A percentile compares a stretch with the other conserved stretches of the same genome.
Conservation (phyloP, 2,888 invertebrate species). For the Disparrhopalites patrizii region DNA sequence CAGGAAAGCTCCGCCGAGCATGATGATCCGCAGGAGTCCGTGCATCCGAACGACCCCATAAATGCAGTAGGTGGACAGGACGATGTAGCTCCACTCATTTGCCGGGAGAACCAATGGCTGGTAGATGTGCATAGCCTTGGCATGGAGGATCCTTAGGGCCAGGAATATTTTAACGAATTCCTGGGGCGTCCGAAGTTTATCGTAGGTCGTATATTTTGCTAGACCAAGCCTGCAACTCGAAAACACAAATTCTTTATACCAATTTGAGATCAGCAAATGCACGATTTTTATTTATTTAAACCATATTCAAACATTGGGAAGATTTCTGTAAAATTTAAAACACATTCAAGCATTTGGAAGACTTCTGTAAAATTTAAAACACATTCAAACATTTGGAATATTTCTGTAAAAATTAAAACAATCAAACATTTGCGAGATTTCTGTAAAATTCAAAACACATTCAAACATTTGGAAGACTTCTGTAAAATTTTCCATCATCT, state of each 20-base stretch:
- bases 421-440: too few species aligned
- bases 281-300: too few species aligned
- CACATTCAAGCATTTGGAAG: too few species aligned
- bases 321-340: too few species aligned
- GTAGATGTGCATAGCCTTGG: neutral
- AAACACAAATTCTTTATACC: neutral
- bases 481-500: too few species aligned
- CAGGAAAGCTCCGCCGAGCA: neutral
- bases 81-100: neutral
- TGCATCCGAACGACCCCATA: neutral
- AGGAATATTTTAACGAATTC: neutral
- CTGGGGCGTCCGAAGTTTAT: neutral
- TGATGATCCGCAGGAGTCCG: neutral
- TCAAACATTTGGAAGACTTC: too few species aligned
- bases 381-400: too few species aligned
- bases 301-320: too few species aligned
- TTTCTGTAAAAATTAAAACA: too few species aligned
- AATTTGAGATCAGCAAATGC: too few species aligned
- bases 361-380: too few species aligned
- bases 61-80: neutral
- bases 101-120: neutral
- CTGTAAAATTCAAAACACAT: too few species aligned
- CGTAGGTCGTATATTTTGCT: neutral
- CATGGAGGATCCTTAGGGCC: neutral
- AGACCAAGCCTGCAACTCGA: neutral